These are phyloP conservation scores for Latrodectus elegans DNA, from an alignment of 2,888 invertebrate species.

Conservation along the genomic window DNA sequence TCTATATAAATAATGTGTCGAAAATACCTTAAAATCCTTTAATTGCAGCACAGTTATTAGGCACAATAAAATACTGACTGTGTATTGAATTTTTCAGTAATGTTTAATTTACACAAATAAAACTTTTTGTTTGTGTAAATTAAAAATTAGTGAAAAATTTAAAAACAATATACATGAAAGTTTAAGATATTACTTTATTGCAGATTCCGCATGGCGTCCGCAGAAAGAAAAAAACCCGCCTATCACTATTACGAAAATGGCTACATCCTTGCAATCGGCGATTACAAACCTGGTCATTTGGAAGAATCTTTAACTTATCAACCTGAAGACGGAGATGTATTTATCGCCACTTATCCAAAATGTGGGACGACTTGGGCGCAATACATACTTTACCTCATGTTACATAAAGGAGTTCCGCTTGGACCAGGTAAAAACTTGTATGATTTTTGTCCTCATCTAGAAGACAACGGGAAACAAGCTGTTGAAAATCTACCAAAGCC, in stretches of 20 bases:
- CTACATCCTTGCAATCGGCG: constrained; percentile 12
- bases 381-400: constrained; percentile 40
- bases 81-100: no score
- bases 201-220: not conserved
- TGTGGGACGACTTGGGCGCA: constrained; percentile 67
- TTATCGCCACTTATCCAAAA: constrained; percentile 61
- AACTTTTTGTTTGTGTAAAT: no score
- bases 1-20: no score
- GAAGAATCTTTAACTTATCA: constrained; percentile 19
- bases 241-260: constrained; percentile 27
- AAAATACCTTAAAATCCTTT: no score
- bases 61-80: no score
- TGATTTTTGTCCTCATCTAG: constrained; percentile 40
- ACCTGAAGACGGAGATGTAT: constrained; percentile 47
- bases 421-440: constrained; percentile 11
- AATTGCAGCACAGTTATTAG: no score
- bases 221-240: not conserved
- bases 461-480: constrained; percentile 24
- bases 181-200: not conserved
- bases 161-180: no score
- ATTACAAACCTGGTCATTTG: constrained; percentile 16
- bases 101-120: no score
- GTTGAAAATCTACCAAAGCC: constrained; percentile 22
- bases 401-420: constrained; percentile 24
- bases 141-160: no score